phyloP scores from a whole-genome alignment of 2,113 vertebrate genomes.

The Thalassoma bifasciatum region DNA sequence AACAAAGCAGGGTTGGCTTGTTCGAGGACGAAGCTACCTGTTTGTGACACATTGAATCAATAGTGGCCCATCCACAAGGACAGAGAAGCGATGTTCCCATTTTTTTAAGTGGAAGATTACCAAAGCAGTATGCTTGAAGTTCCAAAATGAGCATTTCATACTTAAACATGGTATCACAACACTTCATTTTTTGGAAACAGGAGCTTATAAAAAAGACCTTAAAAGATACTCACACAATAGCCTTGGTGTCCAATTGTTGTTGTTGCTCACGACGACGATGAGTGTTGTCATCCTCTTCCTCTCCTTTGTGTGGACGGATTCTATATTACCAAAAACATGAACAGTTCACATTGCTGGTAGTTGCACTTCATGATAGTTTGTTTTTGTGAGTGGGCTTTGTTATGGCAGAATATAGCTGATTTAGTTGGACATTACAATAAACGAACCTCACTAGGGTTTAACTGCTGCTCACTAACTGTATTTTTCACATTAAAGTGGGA shows the following conservation, averaged over 20 bases:
- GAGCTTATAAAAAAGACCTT: not conserved
- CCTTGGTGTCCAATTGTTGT: constrained; percentile 74
- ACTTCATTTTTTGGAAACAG: not conserved
- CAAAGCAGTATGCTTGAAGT: too few species aligned
- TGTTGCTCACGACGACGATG: constrained; percentile 58
- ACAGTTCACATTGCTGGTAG: not conserved
- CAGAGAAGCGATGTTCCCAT: too few species aligned
- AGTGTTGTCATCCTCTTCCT: constrained; percentile 71
- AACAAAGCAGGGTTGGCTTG: too few species aligned
- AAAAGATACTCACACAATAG: constrained; percentile 76
- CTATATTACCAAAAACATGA: constrained; percentile 34
- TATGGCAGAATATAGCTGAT: not conserved
- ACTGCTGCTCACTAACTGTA: not conserved
- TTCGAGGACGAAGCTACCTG: too few species aligned
- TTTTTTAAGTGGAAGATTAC: too few species aligned
- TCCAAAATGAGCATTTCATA: too few species aligned
- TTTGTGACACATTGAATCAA: too few species aligned
- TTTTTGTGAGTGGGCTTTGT: not conserved
- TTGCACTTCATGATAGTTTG: not conserved
- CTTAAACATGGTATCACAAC: too few species aligned
- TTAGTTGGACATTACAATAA: not conserved
- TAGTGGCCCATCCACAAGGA: too few species aligned
- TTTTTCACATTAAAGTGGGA: not conserved
- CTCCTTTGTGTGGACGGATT: constrained; percentile 56
- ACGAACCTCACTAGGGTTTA: too few species aligned